Evolutionary conservation across 2,797 vertebrate species (phyloP), one percentile per base, ranked within the genome.

Genomic region (Poecile montanus): DNA sequence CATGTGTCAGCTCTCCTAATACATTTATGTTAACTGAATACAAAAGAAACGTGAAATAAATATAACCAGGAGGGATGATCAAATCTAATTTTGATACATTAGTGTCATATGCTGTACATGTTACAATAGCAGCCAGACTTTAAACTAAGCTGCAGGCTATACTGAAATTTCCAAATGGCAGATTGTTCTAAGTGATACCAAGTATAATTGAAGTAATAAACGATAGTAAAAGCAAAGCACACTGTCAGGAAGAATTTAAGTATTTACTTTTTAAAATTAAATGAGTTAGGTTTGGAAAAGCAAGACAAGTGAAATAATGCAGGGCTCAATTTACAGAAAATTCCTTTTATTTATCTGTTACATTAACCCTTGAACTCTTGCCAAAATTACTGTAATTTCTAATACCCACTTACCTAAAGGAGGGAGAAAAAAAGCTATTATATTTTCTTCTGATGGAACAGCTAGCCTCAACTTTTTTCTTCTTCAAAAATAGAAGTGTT

Each of bases 21-120:
- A 97, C 95, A 96, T 97, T 98, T 98, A 98, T 96, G 98, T 98
- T 98, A 99, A 99, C 98, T 98, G 98, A 98, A 98, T 98, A 98
- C 98, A 98, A 98, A 98, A 98, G 98, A 99, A 98, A 98, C 96
- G 98, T 98, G 99, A 99, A 99, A 99, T 98, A 99, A 99, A 97
- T 98, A 98, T 98, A 98, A 99, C 98, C 98, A 98, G 98, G 98
- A 99, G 98, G 98, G 98, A 98, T 97, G 98, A 98, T 98, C 98
- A 98, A 99, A 99, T 99, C 98, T 98, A 99, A 99, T 99, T 99
- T 98, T 98, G 98, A 98, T 98, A 98, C 98, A 99, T 99, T 99
- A 99, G 97, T 98, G 98, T 98, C 98, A 98, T 98, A 98, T 98
- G 98, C 98, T 98, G 98, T 98, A 98, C 96, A 98, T 98, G 98